These are phyloP conservation scores for Anastatus disparis DNA, from an alignment of 1,140 invertebrate species.

Conservation along the genomic window DNA sequence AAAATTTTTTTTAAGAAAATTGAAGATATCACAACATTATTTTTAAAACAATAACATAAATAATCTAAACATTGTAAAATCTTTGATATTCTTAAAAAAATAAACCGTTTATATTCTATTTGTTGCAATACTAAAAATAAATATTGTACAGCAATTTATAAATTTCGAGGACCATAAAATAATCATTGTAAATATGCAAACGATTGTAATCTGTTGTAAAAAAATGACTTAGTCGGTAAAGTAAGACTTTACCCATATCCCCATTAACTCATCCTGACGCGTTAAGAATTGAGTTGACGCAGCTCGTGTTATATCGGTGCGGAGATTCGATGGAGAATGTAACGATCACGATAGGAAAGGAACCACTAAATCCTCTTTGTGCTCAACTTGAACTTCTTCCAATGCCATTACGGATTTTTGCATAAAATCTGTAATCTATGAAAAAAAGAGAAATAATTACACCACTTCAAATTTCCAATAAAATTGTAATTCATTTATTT, in stretches of 20 bases:
- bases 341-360: conserved; percentile 71
- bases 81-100: too few relatives aligned
- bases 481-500: background rate
- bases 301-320: conserved; percentile 16
- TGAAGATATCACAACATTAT: too few relatives aligned
- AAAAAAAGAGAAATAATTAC: conserved; percentile 53
- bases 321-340: conserved; percentile 28
- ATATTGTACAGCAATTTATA: background rate
- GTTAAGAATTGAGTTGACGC: conserved; percentile 33
- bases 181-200: background rate
- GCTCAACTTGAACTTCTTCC: conserved; percentile 79
- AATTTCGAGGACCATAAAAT: background rate
- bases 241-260: conserved; percentile 38
- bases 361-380: conserved; percentile 84
- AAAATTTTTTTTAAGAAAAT: too few relatives aligned
- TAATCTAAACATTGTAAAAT: too few relatives aligned
- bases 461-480: conserved; percentile 32
- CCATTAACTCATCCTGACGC: conserved; percentile 37
- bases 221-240: conserved; percentile 34
- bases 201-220: background rate
- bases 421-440: conserved; percentile 76
- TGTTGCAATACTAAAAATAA: conserved; percentile 25
- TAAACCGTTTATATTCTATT: too few relatives aligned
- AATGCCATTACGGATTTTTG: conserved; percentile 76
- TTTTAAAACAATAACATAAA: too few relatives aligned